These are phyloP conservation scores for Acipenser ruthenus DNA, from an alignment of 2,797 vertebrate genomes.

Conservation along the genomic window DNA sequence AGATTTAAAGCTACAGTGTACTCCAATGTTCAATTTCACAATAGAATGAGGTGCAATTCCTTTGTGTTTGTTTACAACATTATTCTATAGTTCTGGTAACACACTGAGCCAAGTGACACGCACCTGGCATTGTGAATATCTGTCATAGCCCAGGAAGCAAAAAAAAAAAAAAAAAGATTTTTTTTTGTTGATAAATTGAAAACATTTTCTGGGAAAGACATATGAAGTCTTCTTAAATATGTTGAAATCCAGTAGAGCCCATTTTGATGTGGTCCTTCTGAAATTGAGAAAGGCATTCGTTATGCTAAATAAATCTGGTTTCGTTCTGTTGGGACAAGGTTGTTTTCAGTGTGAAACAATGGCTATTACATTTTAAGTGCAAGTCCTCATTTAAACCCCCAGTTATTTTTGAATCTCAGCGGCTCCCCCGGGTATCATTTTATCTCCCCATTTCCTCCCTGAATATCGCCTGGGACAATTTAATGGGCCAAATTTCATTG, in stretches of 20 bases:
- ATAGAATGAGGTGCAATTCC: too few relatives aligned
- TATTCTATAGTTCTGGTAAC: too few relatives aligned
- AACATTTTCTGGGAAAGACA: too few relatives aligned
- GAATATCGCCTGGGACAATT: conserved; percentile 47
- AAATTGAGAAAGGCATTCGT: conserved; percentile 37
- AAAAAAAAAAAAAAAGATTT: not conserved
- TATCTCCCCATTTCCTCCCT: conserved; percentile 60
- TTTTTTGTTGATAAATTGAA: not conserved
- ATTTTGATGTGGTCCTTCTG: conserved; percentile 15
- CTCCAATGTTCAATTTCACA: too few relatives aligned
- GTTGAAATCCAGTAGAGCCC: not conserved
- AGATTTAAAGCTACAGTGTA: not conserved
- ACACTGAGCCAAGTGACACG: too few relatives aligned
- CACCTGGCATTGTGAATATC: not conserved
- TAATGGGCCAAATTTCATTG: conserved; percentile 65
- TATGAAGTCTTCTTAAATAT: too few relatives aligned
- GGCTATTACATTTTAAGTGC: conserved; percentile 47
- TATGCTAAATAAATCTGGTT: conserved; percentile 61
- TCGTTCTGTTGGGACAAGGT: conserved; percentile 54
- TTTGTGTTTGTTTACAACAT: too few relatives aligned
- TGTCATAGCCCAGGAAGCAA: not conserved
- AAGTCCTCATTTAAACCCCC: conserved; percentile 46
- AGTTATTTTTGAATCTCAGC: conserved; percentile 19
- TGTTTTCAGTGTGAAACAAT: conserved; percentile 52
- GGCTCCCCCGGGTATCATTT: conserved; percentile 46